Base-by-base conservation (phyloP, 2,113 vertebrate species). In the Esox niger region DNA sequence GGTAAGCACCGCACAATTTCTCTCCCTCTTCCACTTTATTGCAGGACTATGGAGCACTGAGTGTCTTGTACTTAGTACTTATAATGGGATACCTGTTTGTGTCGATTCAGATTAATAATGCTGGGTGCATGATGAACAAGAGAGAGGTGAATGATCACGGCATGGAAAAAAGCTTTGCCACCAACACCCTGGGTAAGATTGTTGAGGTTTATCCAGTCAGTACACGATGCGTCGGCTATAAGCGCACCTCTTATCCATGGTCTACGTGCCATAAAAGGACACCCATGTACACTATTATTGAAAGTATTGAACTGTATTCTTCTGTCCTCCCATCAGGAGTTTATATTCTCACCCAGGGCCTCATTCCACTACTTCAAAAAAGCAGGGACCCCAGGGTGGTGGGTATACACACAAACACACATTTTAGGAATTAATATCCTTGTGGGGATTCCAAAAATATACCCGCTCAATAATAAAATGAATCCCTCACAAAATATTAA, bases 141-240 rank as follows among this genome's bases (percentile, higher is more conserved):
- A 86, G 86, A 69, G 84, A 91, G 67, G 56, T 88, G 2, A 91
- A 83, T 6, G 57, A 72, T 1, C 85, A 88, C 23, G 83, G 85
- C 25, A 68, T 92, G 56, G 91, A 92, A 79, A 90, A 71, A 70
- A 92, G 86, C 72, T 91, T 91, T 83, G 89, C 87, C 15, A 90
- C 84, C 62, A 92, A 92, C 76, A 89, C 88, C 0, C 86, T 91
- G 84, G 90, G 91, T 91, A 69, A 87, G 78, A 61, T n/a, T 43
- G 13, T 3, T 33, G 17, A 10, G 13, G 13, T 43, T 15, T 43
- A 43, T 17, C 13, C 38, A 43, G 35, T n/a, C n/a, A 4, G 15
- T 43, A 15, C 13, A 1, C 38, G 17, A 43, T 43, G 38, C 13
- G 38, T 43, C 17, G 38, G n/a, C n/a, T n/a, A n/a, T n/a, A 38